Evolutionary conservation across 2,888 invertebrate genomes (phyloP), one percentile per base, ranked within the genome.

Genomic region (Drosophila mettleri): DNA sequence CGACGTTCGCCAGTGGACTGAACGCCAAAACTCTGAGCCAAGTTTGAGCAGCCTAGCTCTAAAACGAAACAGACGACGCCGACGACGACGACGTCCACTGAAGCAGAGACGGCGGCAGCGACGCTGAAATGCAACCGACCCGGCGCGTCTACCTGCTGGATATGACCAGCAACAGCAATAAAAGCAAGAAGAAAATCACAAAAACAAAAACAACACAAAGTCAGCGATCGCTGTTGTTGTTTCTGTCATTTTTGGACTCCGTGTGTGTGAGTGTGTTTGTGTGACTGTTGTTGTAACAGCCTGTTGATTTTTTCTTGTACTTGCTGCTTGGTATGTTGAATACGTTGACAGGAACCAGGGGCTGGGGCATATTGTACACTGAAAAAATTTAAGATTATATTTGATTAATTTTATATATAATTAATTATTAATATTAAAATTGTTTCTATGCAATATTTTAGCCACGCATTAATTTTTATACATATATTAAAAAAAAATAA

Each of bases 1-100:
- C 78, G 71, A 86, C 81, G 87, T 84, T 82, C 87, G 78, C 58
- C 67, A 74, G 78, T 68, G 61, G 74, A 82, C 85, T 82, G 87
- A 78, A 73, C 43, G 55, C 62, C 57, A 63, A 80, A 74, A 54
- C 60, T 68, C 69, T 68, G 71, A 80, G 85, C 79, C 78, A 74
- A 85, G 78, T 73, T 68, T 73, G 74, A 78, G 64, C 63, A 68
- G 78, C 74, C 78, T 43, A 63, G 68, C 78, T 70, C 53, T 34
- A 55, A 52, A 72, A 67, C 51, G 73, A 67, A 77, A 53, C 55
- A 49, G 48, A 24, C 59, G 59, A 31, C 24, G 54, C 8, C 53
- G 36, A 46, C 48, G 43, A 16, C 57, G 57, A 27, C 24, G 22
- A 29, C 46, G 54, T 10, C n/a, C 38, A 48, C 76, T 36, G 59